Percentiles rank a stretch among this genome's conserved stretches.
Evolutionary conservation across 2,113 vertebrate species (phyloP).

Genomic region (Theropithecus gelada): DNA sequence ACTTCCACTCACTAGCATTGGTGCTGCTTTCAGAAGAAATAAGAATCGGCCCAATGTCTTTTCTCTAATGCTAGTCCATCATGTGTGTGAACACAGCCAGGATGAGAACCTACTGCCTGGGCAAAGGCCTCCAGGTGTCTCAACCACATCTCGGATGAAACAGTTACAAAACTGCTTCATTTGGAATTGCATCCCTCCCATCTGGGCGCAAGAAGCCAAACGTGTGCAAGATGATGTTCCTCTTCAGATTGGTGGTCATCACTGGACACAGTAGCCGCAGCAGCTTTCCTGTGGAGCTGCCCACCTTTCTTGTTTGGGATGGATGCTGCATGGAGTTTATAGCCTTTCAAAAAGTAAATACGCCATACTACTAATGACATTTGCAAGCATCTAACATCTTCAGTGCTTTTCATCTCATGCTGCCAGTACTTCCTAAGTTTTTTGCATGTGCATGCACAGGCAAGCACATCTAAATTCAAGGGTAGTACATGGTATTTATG

Average conservation of each 20-base stretch:
- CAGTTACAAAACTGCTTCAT: neutral
- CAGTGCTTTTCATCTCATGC: slow-evolving; percentile 2
- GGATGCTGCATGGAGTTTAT: neutral
- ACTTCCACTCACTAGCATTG: neutral
- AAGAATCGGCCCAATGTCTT: neutral
- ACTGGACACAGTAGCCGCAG: neutral
- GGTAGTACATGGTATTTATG: neutral
- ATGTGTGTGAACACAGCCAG: neutral
- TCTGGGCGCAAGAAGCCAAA: neutral
- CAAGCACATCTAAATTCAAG: neutral
- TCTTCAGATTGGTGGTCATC: neutral
- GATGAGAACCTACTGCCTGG: neutral
- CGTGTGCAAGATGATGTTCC: accelerated
- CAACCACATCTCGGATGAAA: neutral
- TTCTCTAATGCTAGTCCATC: neutral
- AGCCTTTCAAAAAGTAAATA: slow-evolving; percentile 29
- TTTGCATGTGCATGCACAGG: neutral
- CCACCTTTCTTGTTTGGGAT: neutral
- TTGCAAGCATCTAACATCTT: neutral
- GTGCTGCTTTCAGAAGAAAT: neutral
- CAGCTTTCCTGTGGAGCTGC: neutral
- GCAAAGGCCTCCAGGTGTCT: neutral
- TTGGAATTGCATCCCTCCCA: neutral
- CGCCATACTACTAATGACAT: neutral
- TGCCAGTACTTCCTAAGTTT: neutral